A percentile compares a stretch with the other conserved stretches of the same genome.
Conservation (phyloP, 2,797 vertebrate species). For the Diglossa cyanea region DNA sequence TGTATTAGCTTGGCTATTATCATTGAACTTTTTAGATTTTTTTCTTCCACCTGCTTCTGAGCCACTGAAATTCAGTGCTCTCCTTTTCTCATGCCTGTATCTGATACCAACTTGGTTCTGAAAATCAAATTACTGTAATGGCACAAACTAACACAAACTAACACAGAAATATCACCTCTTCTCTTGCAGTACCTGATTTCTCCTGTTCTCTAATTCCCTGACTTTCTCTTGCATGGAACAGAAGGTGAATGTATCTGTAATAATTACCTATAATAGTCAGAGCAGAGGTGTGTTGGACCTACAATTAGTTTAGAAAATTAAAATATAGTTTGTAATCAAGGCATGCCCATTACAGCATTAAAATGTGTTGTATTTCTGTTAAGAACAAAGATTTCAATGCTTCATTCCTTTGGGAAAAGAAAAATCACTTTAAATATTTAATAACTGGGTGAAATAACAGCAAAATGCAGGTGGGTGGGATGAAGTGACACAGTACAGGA, state of each 20-base stretch:
- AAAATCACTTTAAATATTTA: neutral
- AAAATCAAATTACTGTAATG: neutral
- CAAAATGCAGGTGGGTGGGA: neutral
- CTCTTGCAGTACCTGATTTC: neutral
- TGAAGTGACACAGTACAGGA: neutral
- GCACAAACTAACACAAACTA: neutral
- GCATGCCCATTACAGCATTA: neutral
- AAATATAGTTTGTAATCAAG: neutral
- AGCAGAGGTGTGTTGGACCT: neutral
- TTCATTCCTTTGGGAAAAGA: neutral
- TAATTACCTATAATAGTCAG: neutral
- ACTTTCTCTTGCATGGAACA: neutral
- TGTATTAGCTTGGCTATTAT: neutral
- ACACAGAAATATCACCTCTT: neutral
- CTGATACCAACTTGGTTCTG: neutral
- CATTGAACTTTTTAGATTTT: neutral
- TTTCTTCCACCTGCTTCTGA: neutral
- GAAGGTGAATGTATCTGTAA: neutral
- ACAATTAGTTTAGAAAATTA: neutral
- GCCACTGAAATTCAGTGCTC: neutral
- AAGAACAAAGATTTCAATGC: neutral
- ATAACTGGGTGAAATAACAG: neutral
- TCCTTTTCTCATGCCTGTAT: neutral
- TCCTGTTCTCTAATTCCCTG: neutral
- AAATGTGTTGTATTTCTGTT: fast-evolving